Base-by-base conservation (phyloP, 2,888 invertebrate species). In the Troides oblongomaculatus region DNA sequence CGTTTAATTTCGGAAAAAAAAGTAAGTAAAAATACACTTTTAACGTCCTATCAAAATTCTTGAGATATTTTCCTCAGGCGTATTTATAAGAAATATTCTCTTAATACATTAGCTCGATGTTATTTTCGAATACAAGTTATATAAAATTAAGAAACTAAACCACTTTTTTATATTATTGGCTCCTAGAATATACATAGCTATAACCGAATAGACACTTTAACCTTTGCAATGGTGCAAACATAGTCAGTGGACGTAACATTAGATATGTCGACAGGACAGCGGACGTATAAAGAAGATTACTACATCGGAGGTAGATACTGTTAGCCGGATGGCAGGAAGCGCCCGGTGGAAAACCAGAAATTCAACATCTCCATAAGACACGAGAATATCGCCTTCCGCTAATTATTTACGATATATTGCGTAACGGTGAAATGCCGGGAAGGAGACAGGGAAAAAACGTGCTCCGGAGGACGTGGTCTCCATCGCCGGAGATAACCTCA, bases 391-490 rank as follows among this genome's bases (percentile, higher is more conserved):
- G 88, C 87, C 91, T 91, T 92, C 92, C 92, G 92, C 90, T 92
- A 92, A 92, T 92, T 92, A 92, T 92, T 92, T 89, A 92, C 92
- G 88, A 92, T 91, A 89, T 89, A 92, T 92, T 92, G 87, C 92
- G 86, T 92, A 92, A 92, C 92, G 92, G 92, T 91, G 92, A 91
- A 92, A 90, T 89, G 85, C 88, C 92, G 89, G 92, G 92, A 92
- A 89, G 87, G 87, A 86, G 89, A 79, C 84, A 82, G 85, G 86
- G 88, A 90, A 89, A 87, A 92, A 91, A 92, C 92, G 81, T 78
- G 90, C 83, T 87, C 81, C 79, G 86, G 90, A 90, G 92, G 92
- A 92, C 90, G 90, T 82, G 76, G 83, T 78, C 79, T 79, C 80
- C 84, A 81, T 79, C 84, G 77, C 78, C 79, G 73, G 76, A 81